phyloP scores from a whole-genome alignment of 2,888 invertebrate genomes.

The Alsophila aescularia region DNA sequence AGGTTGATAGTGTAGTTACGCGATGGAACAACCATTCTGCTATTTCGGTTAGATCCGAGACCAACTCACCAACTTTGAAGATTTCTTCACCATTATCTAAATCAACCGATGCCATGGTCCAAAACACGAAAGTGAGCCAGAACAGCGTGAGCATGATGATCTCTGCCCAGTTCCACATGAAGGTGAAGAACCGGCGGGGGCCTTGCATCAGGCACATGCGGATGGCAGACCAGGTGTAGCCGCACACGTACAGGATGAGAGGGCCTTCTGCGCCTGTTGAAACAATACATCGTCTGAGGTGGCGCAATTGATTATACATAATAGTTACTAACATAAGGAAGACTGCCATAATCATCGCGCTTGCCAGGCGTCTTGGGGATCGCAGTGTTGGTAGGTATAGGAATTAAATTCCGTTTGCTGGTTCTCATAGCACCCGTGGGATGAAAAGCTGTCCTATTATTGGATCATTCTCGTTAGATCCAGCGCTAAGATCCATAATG shows the following conservation, averaged over 20 bases:
- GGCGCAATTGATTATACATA: no score
- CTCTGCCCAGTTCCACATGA: constrained; percentile 87
- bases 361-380: no score
- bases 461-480: no score
- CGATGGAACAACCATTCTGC: background rate
- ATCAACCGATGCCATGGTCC: constrained; percentile 85
- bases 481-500: no score
- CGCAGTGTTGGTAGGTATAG: no score
- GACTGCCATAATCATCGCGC: no score
- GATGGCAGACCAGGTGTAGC: constrained; percentile 82
- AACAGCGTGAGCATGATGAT: constrained; percentile 85
- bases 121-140: constrained; percentile 85
- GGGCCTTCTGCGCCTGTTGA: constrained; percentile 57
- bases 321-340: no score
- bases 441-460: no score
- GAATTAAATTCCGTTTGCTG: no score
- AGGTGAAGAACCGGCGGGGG: constrained; percentile 80
- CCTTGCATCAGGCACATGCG: constrained; percentile 85
- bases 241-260: constrained; percentile 79
- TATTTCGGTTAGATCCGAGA: no score
- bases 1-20: no score
- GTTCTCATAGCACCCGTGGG: no score
- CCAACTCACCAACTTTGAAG: constrained; percentile 25
- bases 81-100: constrained; percentile 44
- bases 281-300: background rate